Evolutionary conservation across 1,140 invertebrate genomes (phyloP).

Genomic region (Tribolium madens): DNA sequence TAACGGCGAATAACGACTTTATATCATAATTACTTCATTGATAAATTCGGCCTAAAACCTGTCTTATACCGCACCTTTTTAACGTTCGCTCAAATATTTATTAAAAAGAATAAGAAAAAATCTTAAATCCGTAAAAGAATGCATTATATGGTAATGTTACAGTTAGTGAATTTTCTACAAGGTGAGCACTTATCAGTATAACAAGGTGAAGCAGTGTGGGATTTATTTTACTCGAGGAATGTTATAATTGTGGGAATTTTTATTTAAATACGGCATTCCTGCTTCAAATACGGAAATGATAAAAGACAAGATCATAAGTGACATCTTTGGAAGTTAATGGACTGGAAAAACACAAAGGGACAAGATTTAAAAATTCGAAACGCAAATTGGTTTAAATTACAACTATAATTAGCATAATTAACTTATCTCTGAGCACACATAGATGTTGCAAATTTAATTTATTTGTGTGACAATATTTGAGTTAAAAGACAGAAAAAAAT

Average conservation of each 20-base stretch:
- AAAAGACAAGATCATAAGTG: background rate
- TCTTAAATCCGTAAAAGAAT: constrained; percentile 21
- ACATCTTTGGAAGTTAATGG: background rate
- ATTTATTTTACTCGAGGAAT: constrained; percentile 9
- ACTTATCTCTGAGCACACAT: background rate
- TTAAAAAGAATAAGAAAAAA: background rate
- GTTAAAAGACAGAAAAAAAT: too few relatives aligned
- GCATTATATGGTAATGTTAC: constrained; percentile 34
- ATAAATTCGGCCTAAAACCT: constrained; percentile 10
- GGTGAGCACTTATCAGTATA: constrained; percentile 34
- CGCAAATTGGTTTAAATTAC: background rate
- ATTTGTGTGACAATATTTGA: background rate
- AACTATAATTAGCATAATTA: background rate
- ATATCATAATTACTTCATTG: background rate
- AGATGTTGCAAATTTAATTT: background rate
- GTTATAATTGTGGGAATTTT: constrained; percentile 22
- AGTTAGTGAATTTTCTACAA: constrained; percentile 32
- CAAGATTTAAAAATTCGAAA: background rate
- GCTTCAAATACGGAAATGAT: constrained; percentile 1
- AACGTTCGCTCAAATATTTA: constrained; percentile 24
- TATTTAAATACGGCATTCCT: constrained; percentile 10
- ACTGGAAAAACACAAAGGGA: too few relatives aligned
- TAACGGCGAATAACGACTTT: background rate
- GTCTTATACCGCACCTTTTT: constrained; percentile 14
- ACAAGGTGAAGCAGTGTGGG: constrained; percentile 34